Percentiles rank a stretch among this genome's conserved stretches.
phyloP scores from a whole-genome alignment of 92 coral and sea anemone genomes.

The Palythoa grandiflora region DNA sequence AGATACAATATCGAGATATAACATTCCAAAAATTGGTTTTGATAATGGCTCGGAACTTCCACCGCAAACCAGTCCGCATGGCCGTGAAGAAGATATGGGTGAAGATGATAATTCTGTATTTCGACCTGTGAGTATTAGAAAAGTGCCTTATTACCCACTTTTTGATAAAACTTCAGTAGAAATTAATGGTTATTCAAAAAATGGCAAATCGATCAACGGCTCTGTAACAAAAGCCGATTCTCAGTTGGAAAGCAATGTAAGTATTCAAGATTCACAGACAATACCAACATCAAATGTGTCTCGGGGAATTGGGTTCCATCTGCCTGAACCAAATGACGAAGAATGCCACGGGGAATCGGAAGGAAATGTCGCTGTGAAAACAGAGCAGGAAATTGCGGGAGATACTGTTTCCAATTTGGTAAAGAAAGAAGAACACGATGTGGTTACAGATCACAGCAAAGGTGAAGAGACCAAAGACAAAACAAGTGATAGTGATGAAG shows the following conservation, averaged over 20 bases:
- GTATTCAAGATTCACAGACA: slow-evolving; percentile 1
- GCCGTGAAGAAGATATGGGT: background rate
- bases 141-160: slow-evolving; percentile 34
- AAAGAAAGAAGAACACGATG: background rate
- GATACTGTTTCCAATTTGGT: background rate
- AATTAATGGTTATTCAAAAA: slow-evolving; percentile 17
- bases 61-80: slow-evolving; percentile 11
- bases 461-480: background rate
- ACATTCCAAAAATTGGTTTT: slow-evolving; percentile 37
- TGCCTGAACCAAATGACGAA: slow-evolving; percentile 35
- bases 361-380: background rate
- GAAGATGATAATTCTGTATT: background rate
- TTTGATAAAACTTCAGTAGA: background rate
- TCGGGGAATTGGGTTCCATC: slow-evolving; percentile 27
- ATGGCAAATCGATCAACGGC: background rate
- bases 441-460: background rate
- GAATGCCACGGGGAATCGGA: background rate
- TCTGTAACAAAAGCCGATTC: background rate
- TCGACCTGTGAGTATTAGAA: slow-evolving; percentile 14
- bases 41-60: slow-evolving; percentile 4
- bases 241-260: too few species aligned
- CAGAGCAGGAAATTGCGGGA: background rate
- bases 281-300: background rate
- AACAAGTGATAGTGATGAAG: background rate
- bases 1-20: slow-evolving; percentile 17